phyloP scores from a whole-genome alignment of 2,113 vertebrate species.

The Hydrochoerus hydrochaeris region DNA sequence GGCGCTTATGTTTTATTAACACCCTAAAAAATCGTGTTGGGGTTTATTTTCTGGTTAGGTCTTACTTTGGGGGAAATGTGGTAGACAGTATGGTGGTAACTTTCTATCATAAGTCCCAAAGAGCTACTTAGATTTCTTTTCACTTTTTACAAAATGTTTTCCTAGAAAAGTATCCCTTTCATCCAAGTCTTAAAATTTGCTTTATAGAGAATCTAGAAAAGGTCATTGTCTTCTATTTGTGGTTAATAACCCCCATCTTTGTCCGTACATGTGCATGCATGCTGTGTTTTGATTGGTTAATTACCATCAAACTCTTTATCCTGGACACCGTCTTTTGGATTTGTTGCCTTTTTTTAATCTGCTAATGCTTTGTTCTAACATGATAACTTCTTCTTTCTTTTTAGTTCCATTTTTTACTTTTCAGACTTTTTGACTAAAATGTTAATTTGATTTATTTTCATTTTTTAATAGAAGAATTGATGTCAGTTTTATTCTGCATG shows the following conservation, averaged over 20 bases:
- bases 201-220: neutral
- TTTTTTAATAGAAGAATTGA: neutral
- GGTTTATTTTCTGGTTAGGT: neutral
- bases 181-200: neutral
- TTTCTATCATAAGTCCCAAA: neutral
- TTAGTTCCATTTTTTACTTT: neutral
- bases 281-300: neutral
- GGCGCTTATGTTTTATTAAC: neutral
- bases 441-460: neutral
- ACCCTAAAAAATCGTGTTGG: neutral
- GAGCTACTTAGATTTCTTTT: neutral
- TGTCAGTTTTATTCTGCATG: neutral
- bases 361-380: neutral
- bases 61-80: neutral
- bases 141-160: neutral
- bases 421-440: neutral
- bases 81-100: neutral
- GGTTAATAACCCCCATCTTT: neutral
- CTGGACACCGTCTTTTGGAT: neutral
- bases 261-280: neutral
- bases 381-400: neutral
- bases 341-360: neutral
- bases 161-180: neutral
- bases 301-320: neutral
- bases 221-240: neutral